Evolutionary conservation across 1,140 invertebrate genomes (phyloP).

Genomic region (Eubasilissa regina): DNA sequence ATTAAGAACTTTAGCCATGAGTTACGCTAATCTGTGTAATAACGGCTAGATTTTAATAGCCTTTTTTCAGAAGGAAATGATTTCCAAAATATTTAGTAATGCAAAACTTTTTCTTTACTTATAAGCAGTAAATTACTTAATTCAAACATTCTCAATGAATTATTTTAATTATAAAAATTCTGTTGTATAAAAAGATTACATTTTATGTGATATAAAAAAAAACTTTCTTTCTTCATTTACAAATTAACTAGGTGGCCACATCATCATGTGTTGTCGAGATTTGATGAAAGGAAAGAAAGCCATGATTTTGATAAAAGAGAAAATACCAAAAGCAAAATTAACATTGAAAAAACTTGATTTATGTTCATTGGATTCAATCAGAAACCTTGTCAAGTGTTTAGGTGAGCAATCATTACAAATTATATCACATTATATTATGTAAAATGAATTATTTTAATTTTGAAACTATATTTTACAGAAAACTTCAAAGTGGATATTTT

Average conservation of each 20-base stretch:
- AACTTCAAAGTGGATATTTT: conserved; percentile 67
- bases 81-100: no score
- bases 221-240: no score
- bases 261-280: conserved; percentile 65
- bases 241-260: conserved; percentile 60
- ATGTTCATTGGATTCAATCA: conserved; percentile 62
- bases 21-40: no score
- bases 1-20: no score
- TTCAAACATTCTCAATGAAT: no score
- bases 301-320: conserved; percentile 60
- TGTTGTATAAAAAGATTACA: no score
- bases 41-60: no score
- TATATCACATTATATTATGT: conserved; percentile 55
- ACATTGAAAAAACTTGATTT: conserved; percentile 64
- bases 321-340: conserved; percentile 59
- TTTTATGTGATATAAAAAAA: no score
- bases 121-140: no score
- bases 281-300: conserved; percentile 68
- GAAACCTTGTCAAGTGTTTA: conserved; percentile 59
- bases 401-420: conserved; percentile 48
- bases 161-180: no score
- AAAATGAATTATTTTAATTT: conserved; percentile 45
- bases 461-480: conserved; percentile 34
- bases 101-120: no score
- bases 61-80: no score